Base-by-base conservation (phyloP, 2,113 vertebrate genomes). In the Penelope pileata region DNA sequence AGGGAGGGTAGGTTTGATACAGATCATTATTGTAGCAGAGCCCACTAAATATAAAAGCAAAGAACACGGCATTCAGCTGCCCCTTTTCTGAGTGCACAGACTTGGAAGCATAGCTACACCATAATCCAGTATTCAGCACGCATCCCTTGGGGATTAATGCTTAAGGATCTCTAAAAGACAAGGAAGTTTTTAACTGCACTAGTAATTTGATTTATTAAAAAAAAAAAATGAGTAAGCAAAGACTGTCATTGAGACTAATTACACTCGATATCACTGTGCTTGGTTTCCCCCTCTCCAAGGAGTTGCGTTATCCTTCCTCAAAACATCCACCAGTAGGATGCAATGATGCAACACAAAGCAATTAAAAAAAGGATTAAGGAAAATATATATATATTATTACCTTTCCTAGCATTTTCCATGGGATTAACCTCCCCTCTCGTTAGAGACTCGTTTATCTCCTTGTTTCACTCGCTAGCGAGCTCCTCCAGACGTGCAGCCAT, bases 401-500 rank as follows among this genome's bases (percentile, higher is more conserved):
- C 53, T 30, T 67, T 45, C 86, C 63, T 53, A 56, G 82, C 64
- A 6, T 69, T 38, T 78, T 32, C 48, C 58, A n/a, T 0, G 60
- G 48, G 79, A 60, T 86, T 77, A 42, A 78, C 43, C 42, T 63
- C 76, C 47, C 11, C 12, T 63, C 88, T 51, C 92, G 70, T 64
- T 2, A 90, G 30, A 81, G 38, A 53, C 38, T 81, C 56, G 2
- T 78, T 91, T 18, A 34, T 72, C 67, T 18, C 4, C 4, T 24
- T 36, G 4, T 64, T 43, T 3, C 22, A 1, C 72, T 82, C 56
- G 58, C 85, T 58, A 75, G 16, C 1, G 7, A 90, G 83, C 63
- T 92, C 48, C 86, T 89, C 84, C 93, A n/a, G n/a, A 54, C 26
- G 53, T 30, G 53, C n/a, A n/a, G n/a, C n/a, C n/a, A n/a, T 93